Percentiles rank a stretch among this genome's conserved stretches.
Conservation (phyloP, 1,140 invertebrate species). For the Sitobion miscanthi region DNA sequence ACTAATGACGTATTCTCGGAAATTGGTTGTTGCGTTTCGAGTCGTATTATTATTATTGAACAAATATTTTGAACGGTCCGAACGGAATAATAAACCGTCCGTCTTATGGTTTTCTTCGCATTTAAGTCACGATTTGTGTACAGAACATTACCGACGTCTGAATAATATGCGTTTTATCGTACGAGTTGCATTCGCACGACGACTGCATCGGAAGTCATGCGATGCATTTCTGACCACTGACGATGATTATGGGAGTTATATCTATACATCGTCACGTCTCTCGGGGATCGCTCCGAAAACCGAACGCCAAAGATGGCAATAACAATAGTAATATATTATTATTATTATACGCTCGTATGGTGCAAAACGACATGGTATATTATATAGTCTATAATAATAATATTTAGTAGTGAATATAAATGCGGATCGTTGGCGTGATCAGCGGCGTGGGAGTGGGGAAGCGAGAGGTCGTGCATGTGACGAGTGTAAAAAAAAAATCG, state of each 20-base stretch:
- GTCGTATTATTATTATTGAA: no score
- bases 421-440: background rate
- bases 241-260: background rate
- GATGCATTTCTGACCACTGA: background rate
- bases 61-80: no score
- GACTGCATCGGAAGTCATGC: background rate
- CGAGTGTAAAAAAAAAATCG: background rate
- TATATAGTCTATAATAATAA: background rate
- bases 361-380: background rate
- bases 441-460: background rate
- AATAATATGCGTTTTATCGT: background rate
- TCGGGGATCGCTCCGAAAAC: background rate
- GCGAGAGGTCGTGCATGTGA: background rate
- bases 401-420: background rate
- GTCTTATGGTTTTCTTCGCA: background rate
- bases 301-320: background rate
- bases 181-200: background rate
- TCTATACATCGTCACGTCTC: background rate
- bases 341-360: background rate
- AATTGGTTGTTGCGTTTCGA: no score
- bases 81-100: no score
- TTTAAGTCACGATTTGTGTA: background rate
- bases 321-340: background rate
- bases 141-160: background rate
- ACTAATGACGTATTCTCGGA: no score